Base-by-base conservation (phyloP, 2,888 invertebrate species). In the Isotomurus palustris region DNA sequence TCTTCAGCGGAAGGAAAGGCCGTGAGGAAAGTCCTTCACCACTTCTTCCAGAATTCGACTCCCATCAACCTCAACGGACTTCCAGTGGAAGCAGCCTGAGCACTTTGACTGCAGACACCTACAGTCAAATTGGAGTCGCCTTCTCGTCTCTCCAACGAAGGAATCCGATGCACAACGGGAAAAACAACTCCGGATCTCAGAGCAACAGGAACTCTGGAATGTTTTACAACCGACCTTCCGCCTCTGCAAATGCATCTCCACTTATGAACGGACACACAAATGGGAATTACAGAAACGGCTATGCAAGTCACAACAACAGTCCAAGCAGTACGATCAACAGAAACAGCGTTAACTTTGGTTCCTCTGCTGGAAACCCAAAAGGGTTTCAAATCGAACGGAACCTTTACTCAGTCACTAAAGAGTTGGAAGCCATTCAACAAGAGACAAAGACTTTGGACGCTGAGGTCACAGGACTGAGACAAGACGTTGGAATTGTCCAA, bases 101-200 rank as follows among this genome's bases (percentile, higher is more conserved):
- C 40, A 68, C 68, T 22, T 49, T 68, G 10, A 68, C 68, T 32
- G 66, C 68, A 28, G 65, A 66, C 38, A 64, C 67, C 2, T 60
- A 60, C 41, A 53, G 54, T 25, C 45, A 61, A 32, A 58, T 55
- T 28, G 45, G 25, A 4, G 55, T 40, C 27, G 40, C 57, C 19
- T 67, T 54, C 50, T 62, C 61, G 22, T 60, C 60, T 21, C 36
- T 65, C 29, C 65, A 67, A 56, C 43, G 65, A 32, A 54, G 55
- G 44, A 51, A 19, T 28, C 41, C 22, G 1, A 28, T 28, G 14
- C 45, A 32, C 24, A 47, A 2, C 1, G 40, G 25, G 2, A 36
- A 24, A 43, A 22, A 28, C 35, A 38, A 40, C 25, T 19, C 8
- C n/a, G 22, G 21, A 24, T 2, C 12, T 3, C 27, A 35, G 17